phyloP scores from a whole-genome alignment of 1,140 invertebrate genomes.

The Diachasmimorpha longicaudata region DNA sequence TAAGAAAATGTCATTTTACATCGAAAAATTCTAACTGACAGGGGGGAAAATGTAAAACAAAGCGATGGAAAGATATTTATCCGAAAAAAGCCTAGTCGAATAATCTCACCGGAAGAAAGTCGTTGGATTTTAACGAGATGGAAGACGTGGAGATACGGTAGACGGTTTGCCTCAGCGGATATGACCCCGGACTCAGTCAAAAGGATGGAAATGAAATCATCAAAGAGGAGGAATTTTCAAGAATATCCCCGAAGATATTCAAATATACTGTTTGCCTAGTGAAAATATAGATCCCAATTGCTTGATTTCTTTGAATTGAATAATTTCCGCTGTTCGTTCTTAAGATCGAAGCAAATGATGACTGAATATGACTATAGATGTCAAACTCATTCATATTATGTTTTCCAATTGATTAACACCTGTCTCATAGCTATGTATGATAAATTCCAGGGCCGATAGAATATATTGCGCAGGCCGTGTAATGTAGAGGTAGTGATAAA shows the following conservation, averaged over 20 bases:
- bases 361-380: neutral
- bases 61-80: slow-evolving; percentile 6
- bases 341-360: too few species aligned
- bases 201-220: slow-evolving; percentile 4
- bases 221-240: neutral
- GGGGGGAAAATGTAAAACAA: neutral
- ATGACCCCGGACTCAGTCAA: neutral
- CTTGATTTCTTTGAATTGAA: too few species aligned
- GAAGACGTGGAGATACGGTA: slow-evolving; percentile 23
- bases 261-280: neutral
- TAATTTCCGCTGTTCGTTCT: too few species aligned
- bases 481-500: neutral
- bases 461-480: neutral
- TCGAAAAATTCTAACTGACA: too few species aligned
- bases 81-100: neutral
- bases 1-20: too few species aligned
- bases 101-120: slow-evolving; percentile 14
- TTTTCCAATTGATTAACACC: neutral
- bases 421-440: neutral
- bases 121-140: slow-evolving; percentile 12
- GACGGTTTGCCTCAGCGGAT: slow-evolving; percentile 5
- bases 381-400: neutral
- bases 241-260: neutral
- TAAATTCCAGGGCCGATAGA: neutral
- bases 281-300: neutral